Conservation (phyloP, 2,888 invertebrate species). For the Agriopis leucophaearia region DNA sequence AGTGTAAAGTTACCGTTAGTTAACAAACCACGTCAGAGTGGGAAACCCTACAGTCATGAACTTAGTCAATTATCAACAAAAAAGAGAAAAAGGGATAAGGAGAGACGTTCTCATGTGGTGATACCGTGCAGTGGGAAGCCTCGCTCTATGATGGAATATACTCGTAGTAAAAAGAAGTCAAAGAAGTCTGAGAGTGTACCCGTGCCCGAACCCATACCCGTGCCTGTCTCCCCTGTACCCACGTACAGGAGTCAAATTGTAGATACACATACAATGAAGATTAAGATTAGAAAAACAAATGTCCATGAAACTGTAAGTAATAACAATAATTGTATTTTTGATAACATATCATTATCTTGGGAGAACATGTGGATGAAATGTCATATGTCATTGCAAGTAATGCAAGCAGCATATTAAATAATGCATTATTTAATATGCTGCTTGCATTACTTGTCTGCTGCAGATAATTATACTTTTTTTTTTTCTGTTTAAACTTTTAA, state of each 20-base stretch:
- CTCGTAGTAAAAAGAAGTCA: constrained; percentile 81
- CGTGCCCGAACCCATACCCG: constrained; percentile 16
- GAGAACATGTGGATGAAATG: constrained; percentile 15
- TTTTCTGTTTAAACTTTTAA: not conserved
- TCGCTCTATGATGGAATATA: constrained; percentile 81
- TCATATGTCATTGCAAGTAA: too few relatives aligned
- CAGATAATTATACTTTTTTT: not conserved
- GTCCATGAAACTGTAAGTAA: constrained; percentile 74
- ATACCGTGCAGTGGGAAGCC: constrained; percentile 83
- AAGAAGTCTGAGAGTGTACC: constrained; percentile 72
- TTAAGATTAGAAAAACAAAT: constrained; percentile 89
- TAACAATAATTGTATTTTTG: constrained; percentile 38
- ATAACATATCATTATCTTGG: constrained; percentile 35
- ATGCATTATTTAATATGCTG: not conserved
- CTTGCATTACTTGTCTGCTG: not conserved
- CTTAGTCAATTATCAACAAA: constrained; percentile 86
- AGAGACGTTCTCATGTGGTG: constrained; percentile 73
- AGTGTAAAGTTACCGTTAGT: constrained; percentile 82
- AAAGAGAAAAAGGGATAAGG: constrained; percentile 79
- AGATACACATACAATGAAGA: constrained; percentile 89
- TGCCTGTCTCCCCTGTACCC: constrained; percentile 47
- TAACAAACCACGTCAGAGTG: constrained; percentile 76
- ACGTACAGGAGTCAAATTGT: constrained; percentile 88
- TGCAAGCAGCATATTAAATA: too few relatives aligned
- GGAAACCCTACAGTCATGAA: constrained; percentile 85